Evolutionary conservation across 1,140 invertebrate genomes (phyloP).

Genomic region (Rhynchophorus ferrugineus): DNA sequence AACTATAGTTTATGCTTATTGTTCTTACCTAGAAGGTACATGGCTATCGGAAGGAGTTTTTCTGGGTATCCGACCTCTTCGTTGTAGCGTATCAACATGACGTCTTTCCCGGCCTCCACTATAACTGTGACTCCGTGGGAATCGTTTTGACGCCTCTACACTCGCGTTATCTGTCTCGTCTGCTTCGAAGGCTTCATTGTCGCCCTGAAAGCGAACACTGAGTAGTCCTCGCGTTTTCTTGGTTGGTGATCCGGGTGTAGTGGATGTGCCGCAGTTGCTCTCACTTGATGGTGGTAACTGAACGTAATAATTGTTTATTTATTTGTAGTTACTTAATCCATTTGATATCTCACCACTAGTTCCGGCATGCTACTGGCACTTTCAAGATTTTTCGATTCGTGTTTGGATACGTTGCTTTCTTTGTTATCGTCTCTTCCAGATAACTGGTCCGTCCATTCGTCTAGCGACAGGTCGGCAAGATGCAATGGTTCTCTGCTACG

Average conservation of each 20-base stretch:
- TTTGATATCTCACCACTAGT: conserved; percentile 37
- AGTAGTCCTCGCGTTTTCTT: conserved; percentile 37
- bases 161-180: conserved; percentile 42
- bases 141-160: conserved; percentile 31
- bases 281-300: conserved; percentile 18
- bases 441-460: conserved; percentile 40
- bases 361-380: conserved; percentile 50
- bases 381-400: conserved; percentile 19
- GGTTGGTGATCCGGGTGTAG: conserved; percentile 35
- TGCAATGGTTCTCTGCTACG: conserved; percentile 52
- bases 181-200: conserved; percentile 50
- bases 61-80: conserved; percentile 33
- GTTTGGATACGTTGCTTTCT: background rate
- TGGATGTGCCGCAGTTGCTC: conserved; percentile 16
- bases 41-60: conserved; percentile 33
- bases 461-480: conserved; percentile 44
- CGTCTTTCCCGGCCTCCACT: conserved; percentile 29
- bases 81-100: conserved; percentile 33
- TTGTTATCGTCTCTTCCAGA: conserved; percentile 2
- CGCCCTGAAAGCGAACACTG: conserved; percentile 58
- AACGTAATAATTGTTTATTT: no score
- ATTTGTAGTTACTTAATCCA: no score
- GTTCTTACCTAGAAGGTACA: conserved; percentile 10
- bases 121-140: conserved; percentile 42
- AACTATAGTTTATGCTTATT: no score